Evolutionary conservation across 2,888 invertebrate species (phyloP).

Genomic region (Napeogenes sylphis): DNA sequence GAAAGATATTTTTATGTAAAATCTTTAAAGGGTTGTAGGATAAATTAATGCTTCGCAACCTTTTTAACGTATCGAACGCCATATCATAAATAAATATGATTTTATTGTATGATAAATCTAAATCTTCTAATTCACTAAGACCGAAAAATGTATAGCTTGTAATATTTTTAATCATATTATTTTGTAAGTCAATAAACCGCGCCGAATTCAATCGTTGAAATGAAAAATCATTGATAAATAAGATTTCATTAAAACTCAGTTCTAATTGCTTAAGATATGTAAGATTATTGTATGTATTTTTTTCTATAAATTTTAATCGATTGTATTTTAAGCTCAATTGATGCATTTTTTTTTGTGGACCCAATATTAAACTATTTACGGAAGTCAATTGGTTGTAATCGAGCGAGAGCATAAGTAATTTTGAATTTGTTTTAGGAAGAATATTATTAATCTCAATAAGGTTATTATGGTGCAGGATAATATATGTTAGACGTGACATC

Average conservation of each 20-base stretch:
- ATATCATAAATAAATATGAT: conserved; percentile 83
- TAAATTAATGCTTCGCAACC: conserved; percentile 86
- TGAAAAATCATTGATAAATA: conserved; percentile 87
- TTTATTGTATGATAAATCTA: conserved; percentile 85
- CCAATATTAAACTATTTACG: conserved; percentile 85
- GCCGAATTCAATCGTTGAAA: conserved; percentile 86
- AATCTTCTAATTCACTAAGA: conserved; percentile 86
- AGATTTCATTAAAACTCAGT: conserved; percentile 87
- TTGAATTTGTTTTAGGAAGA: conserved; percentile 83
- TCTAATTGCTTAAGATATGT: conserved; percentile 85
- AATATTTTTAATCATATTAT: conserved; percentile 84
- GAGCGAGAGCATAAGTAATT: conserved; percentile 85
- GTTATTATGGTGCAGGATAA: conserved; percentile 89
- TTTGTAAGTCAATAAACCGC: conserved; percentile 86
- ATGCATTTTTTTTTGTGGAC: conserved; percentile 87
- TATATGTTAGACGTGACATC: conserved; percentile 85
- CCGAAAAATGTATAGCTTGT: conserved; percentile 86
- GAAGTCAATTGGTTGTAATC: conserved; percentile 86
- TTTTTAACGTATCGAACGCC: conserved; percentile 86
- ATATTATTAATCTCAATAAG: conserved; percentile 87
- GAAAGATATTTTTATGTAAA: conserved; percentile 85
- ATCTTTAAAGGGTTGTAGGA: conserved; percentile 86
- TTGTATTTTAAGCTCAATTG: conserved; percentile 91
- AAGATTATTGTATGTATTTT: conserved; percentile 85
- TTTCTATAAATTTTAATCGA: conserved; percentile 82